Percentiles rank a stretch among this genome's conserved stretches.
These are phyloP conservation scores for Cheilosia vernalis DNA, from an alignment of 2,888 invertebrate species.

Conservation along the genomic window DNA sequence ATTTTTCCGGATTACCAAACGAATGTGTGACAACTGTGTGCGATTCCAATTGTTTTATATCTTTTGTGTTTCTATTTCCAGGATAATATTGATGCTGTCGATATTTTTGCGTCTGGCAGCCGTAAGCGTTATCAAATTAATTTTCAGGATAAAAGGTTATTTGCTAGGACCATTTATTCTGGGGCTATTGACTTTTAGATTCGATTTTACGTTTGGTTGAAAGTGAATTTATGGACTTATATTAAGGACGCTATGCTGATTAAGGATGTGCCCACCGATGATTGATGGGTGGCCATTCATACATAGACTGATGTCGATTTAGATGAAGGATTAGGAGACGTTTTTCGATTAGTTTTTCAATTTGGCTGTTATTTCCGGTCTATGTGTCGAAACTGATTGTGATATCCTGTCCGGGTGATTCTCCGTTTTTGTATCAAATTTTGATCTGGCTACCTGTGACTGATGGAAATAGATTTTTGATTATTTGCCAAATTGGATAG, in stretches of 20 bases:
- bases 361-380: constrained; percentile 61
- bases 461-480: background rate
- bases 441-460: no score
- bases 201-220: background rate
- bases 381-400: constrained; percentile 30
- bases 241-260: constrained; percentile 32
- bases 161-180: constrained; percentile 63
- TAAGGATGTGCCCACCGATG: background rate
- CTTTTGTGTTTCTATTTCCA: constrained; percentile 41
- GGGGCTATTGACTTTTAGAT: constrained; percentile 37
- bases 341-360: constrained; percentile 73
- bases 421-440: background rate
- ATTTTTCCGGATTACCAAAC: constrained; percentile 38
- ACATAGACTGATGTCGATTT: constrained; percentile 18
- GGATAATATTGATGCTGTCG: constrained; percentile 61
- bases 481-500: background rate
- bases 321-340: constrained; percentile 41
- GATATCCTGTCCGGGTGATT: constrained; percentile 6
- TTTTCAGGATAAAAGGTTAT: constrained; percentile 65
- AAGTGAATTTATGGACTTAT: constrained; percentile 53
- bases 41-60: constrained; percentile 29
- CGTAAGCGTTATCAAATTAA: constrained; percentile 64
- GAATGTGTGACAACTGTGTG: constrained; percentile 50
- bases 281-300: background rate
- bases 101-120: constrained; percentile 14